Conservation (phyloP, 2,888 invertebrate species). For the Myopa testacea region DNA sequence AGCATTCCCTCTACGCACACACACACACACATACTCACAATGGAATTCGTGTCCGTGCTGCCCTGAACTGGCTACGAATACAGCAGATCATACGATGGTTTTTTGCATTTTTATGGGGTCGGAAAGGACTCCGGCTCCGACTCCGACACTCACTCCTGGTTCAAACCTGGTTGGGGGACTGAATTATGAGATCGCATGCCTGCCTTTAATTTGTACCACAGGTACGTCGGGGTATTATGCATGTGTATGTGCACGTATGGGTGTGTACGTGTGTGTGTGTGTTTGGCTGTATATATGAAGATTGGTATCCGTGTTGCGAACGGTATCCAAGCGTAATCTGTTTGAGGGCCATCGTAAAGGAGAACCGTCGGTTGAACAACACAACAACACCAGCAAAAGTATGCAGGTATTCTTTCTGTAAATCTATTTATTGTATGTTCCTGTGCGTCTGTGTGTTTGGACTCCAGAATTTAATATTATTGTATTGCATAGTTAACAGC, state of each 20-base stretch:
- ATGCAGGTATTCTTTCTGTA: background rate
- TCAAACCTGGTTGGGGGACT: no score
- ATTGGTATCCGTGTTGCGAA: conserved; percentile 8
- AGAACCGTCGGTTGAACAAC: background rate
- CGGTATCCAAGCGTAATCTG: background rate
- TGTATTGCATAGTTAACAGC: no score
- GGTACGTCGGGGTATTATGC: background rate
- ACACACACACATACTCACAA: no score
- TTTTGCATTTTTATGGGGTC: no score
- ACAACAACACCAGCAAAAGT: background rate
- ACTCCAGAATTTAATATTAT: no score
- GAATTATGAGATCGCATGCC: conserved; percentile 12
- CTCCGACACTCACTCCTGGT: no score
- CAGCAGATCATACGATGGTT: no score
- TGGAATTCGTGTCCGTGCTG: no score
- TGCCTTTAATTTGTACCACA: conserved; percentile 31
- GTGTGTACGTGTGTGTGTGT: background rate
- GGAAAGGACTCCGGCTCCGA: no score
- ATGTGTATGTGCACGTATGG: background rate
- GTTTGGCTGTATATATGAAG: background rate
- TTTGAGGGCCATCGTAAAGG: no score
- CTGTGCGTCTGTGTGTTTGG: background rate
- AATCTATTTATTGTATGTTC: background rate
- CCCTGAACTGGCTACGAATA: no score
- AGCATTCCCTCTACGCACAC: no score